These are phyloP conservation scores for Cephus nigrinus DNA, from an alignment of 2,888 invertebrate species.

Conservation along the genomic window DNA sequence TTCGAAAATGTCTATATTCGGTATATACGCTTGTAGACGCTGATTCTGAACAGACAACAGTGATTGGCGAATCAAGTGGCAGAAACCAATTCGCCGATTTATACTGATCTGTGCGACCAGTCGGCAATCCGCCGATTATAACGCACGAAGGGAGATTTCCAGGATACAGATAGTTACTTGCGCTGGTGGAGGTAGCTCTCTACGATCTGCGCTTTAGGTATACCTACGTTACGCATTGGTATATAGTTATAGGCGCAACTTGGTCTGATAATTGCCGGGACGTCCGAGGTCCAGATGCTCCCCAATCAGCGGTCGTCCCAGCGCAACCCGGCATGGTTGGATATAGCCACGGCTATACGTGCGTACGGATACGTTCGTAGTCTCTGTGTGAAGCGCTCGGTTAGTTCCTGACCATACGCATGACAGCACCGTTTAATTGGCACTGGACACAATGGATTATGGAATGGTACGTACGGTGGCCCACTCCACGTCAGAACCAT, in stretches of 20 bases:
- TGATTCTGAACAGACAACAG: not conserved
- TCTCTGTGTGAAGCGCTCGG: conserved; percentile 60
- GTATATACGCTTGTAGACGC: no score
- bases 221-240: not conserved
- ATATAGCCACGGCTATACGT: conserved; percentile 11
- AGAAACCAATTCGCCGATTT: conserved; percentile 59
- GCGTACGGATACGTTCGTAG: conserved; percentile 40
- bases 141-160: conserved; percentile 33
- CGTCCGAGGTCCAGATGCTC: conserved; percentile 64
- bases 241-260: conserved; percentile 16
- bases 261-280: conserved; percentile 62
- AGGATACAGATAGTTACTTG: not conserved
- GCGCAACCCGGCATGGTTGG: not conserved
- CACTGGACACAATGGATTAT: conserved; percentile 66
- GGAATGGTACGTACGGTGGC: conserved; percentile 43
- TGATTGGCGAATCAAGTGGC: conserved; percentile 48
- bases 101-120: conserved; percentile 49
- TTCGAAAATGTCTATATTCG: no score
- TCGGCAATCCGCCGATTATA: conserved; percentile 56
- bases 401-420: conserved; percentile 64
- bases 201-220: conserved; percentile 8
- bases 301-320: conserved; percentile 62
- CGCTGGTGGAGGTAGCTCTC: conserved; percentile 12
- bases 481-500: conserved; percentile 63
- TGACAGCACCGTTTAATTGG: conserved; percentile 66